These are phyloP conservation scores for Sciaenops ocellatus DNA, from an alignment of 2,797 vertebrate genomes.

Conservation along the genomic window DNA sequence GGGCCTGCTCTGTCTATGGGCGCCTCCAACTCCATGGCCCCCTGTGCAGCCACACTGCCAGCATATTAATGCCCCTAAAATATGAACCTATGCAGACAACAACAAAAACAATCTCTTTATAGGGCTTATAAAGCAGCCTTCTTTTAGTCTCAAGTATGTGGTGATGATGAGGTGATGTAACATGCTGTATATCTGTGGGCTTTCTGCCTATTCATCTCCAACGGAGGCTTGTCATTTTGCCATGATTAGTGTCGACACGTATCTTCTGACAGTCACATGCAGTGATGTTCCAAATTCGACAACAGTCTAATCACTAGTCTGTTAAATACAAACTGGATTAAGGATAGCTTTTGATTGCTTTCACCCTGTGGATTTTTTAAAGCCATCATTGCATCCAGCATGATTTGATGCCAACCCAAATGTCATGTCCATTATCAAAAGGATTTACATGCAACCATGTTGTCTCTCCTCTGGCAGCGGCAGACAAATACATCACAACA, in stretches of 20 bases:
- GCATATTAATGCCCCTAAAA: too few relatives aligned
- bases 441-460: conserved; percentile 54
- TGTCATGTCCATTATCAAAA: conserved; percentile 40
- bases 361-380: conserved; percentile 16
- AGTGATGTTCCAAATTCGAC: conserved; percentile 41
- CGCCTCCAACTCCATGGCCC: too few relatives aligned
- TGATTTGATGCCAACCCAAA: conserved; percentile 34
- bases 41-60: too few relatives aligned
- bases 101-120: not conserved
- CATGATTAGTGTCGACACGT: conserved; percentile 26
- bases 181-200: not conserved
- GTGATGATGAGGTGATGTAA: conserved; percentile 4
- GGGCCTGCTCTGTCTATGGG: too few relatives aligned
- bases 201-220: conserved; percentile 3
- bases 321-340: conserved; percentile 53
- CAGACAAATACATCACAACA: conserved; percentile 10
- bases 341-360: conserved; percentile 37
- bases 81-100: not conserved
- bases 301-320: conserved; percentile 34
- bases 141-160: not conserved
- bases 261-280: conserved; percentile 33
- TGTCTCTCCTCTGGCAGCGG: conserved; percentile 16
- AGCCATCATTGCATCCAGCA: conserved; percentile 20
- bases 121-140: not conserved
- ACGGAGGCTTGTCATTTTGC: conserved; percentile 1